These are phyloP conservation scores for Drosophila santomea DNA, from an alignment of 1,140 invertebrate species.

Conservation along the genomic window DNA sequence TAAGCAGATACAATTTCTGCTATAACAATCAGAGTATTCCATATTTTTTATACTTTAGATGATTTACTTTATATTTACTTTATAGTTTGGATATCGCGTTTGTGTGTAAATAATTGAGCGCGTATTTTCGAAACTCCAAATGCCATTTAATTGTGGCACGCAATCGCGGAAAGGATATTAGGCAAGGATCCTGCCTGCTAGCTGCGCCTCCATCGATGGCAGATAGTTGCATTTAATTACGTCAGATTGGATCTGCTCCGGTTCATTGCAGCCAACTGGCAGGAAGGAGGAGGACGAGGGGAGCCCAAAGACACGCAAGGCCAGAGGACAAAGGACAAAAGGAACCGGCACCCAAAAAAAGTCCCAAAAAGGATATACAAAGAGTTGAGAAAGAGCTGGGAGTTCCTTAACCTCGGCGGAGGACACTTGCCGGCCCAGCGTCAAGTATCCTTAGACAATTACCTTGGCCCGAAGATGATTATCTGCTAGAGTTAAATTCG, in stretches of 20 bases:
- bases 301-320: conserved; percentile 35
- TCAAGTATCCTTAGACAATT: conserved; percentile 78
- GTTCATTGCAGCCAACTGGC: conserved; percentile 66
- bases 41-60: neutral
- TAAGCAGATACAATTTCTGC: no score
- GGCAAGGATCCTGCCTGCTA: conserved; percentile 21
- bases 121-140: conserved; percentile 35
- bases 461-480: conserved; percentile 70
- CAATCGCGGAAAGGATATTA: conserved; percentile 44
- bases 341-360: neutral
- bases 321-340: conserved; percentile 17
- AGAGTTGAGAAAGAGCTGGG: conserved; percentile 27
- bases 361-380: conserved; percentile 21
- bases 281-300: conserved; percentile 10
- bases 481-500: conserved; percentile 84
- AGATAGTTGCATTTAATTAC: conserved; percentile 73
- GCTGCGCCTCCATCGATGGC: conserved; percentile 49
- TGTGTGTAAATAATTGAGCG: conserved; percentile 52
- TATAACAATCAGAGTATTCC: no score
- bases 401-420: conserved; percentile 62
- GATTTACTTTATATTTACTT: neutral
- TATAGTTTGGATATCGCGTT: neutral
- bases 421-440: conserved; percentile 67
- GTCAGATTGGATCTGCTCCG: conserved; percentile 51
- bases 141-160: conserved; percentile 56